Evolutionary conservation across 1,140 invertebrate genomes (phyloP).

Genomic region (Holotrichia oblita): DNA sequence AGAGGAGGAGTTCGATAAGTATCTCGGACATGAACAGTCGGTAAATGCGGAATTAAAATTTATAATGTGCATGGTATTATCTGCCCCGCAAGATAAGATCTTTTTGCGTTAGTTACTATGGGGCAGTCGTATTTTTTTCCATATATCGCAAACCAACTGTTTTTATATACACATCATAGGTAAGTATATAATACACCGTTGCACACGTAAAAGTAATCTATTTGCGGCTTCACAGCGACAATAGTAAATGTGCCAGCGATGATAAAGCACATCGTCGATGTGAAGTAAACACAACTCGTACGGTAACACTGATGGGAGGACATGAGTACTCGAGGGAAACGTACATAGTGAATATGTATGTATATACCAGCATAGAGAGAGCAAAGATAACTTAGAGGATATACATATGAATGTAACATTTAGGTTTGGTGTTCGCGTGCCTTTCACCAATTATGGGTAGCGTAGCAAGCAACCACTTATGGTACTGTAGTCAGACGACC

Average conservation of each 20-base stretch:
- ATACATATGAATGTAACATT: slow-evolving; percentile 26
- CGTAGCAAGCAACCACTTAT: not conserved
- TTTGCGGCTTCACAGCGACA: not conserved
- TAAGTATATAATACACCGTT: not conserved
- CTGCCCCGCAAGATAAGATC: not conserved
- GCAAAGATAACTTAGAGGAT: not conserved
- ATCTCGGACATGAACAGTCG: slow-evolving; percentile 13
- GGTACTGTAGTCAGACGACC: slow-evolving; percentile 41
- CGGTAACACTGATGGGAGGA: not conserved
- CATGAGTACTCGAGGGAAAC: slow-evolving; percentile 11
- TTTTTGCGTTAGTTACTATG: not conserved
- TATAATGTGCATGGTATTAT: slow-evolving; percentile 19
- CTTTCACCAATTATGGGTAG: slow-evolving; percentile 44
- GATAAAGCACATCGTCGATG: slow-evolving; percentile 8
- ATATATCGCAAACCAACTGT: slow-evolving; percentile 20
- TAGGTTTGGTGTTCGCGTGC: slow-evolving; percentile 42
- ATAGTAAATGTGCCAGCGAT: not conserved
- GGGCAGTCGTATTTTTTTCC: slow-evolving; percentile 4
- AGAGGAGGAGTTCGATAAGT: not conserved
- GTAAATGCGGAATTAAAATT: slow-evolving; percentile 35
- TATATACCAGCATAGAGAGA: not conserved
- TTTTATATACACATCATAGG: slow-evolving; percentile 9
- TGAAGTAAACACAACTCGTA: not conserved
- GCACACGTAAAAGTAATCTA: slow-evolving; percentile 16
- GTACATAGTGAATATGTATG: not conserved